phyloP scores from a whole-genome alignment of 2,888 invertebrate genomes.

The Parnassius smintheus region DNA sequence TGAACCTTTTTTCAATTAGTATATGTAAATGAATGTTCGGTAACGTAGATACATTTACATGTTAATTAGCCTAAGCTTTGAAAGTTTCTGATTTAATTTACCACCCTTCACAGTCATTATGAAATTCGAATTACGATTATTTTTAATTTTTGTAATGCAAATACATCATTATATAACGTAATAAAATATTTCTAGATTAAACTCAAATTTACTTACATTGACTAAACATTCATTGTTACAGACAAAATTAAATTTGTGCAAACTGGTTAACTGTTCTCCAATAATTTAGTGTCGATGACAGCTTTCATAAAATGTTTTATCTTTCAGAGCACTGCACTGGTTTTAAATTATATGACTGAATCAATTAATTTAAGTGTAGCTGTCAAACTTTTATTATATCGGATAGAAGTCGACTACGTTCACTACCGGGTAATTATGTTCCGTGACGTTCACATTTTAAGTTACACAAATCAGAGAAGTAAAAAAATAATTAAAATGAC shows the following conservation, averaged over 20 bases:
- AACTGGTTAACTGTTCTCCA: conserved; percentile 1
- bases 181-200: no score
- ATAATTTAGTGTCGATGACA: conserved; percentile 13
- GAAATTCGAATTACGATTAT: no score
- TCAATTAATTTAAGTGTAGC: conserved; percentile 11
- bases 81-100: background rate
- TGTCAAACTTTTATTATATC: background rate
- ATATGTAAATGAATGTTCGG: conserved; percentile 34
- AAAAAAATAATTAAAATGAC: background rate
- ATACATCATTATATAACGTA: no score
- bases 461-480: background rate
- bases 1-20: conserved; percentile 50
- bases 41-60: conserved; percentile 43
- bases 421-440: background rate
- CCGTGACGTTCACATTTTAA: background rate
- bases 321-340: conserved; percentile 3
- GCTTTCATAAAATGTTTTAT: conserved; percentile 15
- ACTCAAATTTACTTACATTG: no score
- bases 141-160: no score
- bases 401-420: background rate
- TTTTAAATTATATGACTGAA: conserved; percentile 1
- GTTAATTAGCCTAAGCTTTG: conserved; percentile 41
- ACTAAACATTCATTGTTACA: background rate
- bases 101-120: no score
- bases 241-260: background rate